These are phyloP conservation scores for Siniperca obscura DNA, from an alignment of 2,797 vertebrate species.

Conservation along the genomic window DNA sequence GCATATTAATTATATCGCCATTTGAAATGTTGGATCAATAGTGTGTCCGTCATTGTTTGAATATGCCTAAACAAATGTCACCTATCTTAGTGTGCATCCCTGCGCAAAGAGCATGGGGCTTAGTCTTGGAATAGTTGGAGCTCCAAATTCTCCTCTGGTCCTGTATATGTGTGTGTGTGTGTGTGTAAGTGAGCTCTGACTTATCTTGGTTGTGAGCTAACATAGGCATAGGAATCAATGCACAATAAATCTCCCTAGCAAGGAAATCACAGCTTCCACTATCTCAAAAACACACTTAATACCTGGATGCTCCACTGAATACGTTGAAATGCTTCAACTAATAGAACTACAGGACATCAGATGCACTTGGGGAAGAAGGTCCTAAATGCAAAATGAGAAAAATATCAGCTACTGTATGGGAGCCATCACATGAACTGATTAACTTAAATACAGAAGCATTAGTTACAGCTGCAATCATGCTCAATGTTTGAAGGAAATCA, in stretches of 20 bases:
- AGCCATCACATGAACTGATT: constrained; percentile 33
- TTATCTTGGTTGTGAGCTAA: constrained; percentile 28
- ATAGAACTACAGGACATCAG: constrained; percentile 26
- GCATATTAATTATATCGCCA: constrained; percentile 43
- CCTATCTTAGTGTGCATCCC: constrained; percentile 36
- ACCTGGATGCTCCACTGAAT: constrained; percentile 32
- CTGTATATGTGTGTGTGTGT: not conserved
- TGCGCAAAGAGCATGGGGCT: constrained; percentile 65
- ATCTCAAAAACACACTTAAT: constrained; percentile 38
- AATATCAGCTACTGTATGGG: constrained; percentile 9
- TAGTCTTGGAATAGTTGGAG: constrained; percentile 25
- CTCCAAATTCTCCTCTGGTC: constrained; percentile 11
- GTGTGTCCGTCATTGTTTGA: constrained; percentile 59
- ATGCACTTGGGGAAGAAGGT: constrained; percentile 14
- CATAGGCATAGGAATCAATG: constrained; percentile 33
- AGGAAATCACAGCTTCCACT: constrained; percentile 27
- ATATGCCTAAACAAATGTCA: constrained; percentile 73
- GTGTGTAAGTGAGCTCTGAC: constrained; percentile 28
- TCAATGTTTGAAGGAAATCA: constrained; percentile 42
- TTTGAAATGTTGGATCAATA: constrained; percentile 52
- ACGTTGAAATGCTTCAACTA: constrained; percentile 17
- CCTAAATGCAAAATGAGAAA: constrained; percentile 31
- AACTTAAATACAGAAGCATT: constrained; percentile 40
- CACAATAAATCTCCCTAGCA: constrained; percentile 46
- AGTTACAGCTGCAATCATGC: constrained; percentile 53